Evolutionary conservation across 1,140 invertebrate genomes (phyloP).

Genomic region (Drosophila sucinea): DNA sequence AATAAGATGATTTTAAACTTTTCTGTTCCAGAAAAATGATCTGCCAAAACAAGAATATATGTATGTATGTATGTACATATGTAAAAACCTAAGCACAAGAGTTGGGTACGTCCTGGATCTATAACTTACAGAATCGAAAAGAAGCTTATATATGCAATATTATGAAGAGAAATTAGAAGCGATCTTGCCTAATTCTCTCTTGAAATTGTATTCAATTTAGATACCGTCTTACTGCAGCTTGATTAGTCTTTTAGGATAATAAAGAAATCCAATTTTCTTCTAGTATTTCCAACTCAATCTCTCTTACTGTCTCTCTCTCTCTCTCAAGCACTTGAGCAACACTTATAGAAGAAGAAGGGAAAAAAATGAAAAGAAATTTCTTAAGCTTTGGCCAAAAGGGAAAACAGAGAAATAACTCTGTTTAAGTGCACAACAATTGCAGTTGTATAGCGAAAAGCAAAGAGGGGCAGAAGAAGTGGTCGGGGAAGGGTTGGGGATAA

Average conservation of each 20-base stretch:
- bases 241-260: constrained; percentile 6
- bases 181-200: neutral
- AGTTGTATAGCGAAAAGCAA: constrained; percentile 28
- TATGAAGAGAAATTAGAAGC: too few species aligned
- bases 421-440: constrained; percentile 31
- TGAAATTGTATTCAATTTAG: neutral
- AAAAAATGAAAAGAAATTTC: constrained; percentile 11
- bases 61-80: too few species aligned
- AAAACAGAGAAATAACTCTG: constrained; percentile 8
- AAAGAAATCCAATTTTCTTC: constrained; percentile 12
- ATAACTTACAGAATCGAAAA: too few species aligned
- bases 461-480: neutral
- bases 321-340: neutral
- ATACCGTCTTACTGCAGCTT: neutral
- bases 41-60: too few species aligned
- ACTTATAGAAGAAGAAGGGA: neutral
- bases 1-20: too few species aligned
- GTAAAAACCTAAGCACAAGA: too few species aligned
- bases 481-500: constrained; percentile 12
- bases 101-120: too few species aligned
- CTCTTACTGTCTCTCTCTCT: neutral
- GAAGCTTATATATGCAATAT: too few species aligned
- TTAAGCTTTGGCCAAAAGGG: constrained; percentile 10
- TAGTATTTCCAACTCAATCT: neutral
- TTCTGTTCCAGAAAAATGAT: too few species aligned